Percentiles rank a stretch among this genome's conserved stretches.
Evolutionary conservation across 2,888 invertebrate genomes (phyloP).

Genomic region (Ophioninae sp.): DNA sequence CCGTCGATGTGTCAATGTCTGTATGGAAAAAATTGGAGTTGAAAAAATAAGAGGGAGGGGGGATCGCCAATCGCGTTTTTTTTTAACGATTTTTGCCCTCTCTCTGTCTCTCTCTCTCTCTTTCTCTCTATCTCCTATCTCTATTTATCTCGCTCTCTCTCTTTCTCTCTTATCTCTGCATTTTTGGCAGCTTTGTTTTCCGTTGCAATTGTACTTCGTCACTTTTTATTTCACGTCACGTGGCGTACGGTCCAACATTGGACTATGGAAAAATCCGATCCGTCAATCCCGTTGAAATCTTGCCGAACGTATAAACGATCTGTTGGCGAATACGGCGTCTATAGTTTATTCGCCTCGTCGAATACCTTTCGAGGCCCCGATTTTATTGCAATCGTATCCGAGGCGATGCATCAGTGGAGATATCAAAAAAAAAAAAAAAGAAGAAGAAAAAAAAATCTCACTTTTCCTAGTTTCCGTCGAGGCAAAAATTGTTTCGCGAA

Average conservation of each 20-base stretch:
- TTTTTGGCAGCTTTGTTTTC: slow-evolving; percentile 30
- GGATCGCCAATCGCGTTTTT: slow-evolving; percentile 9
- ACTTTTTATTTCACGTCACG: slow-evolving; percentile 14
- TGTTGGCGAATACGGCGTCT: slow-evolving; percentile 13
- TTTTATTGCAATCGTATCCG: slow-evolving; percentile 46
- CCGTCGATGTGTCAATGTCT: slow-evolving; percentile 47
- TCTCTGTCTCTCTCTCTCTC: neutral
- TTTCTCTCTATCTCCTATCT: too few relatives aligned
- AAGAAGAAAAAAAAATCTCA: too few relatives aligned
- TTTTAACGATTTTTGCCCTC: slow-evolving; percentile 13
- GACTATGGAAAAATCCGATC: slow-evolving; percentile 30
- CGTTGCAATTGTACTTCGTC: slow-evolving; percentile 35
- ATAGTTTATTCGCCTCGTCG: slow-evolving; percentile 34
- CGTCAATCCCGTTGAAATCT: slow-evolving; percentile 51
- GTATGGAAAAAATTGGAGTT: slow-evolving; percentile 27
- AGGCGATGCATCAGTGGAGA: slow-evolving; percentile 38
- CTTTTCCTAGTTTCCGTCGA: slow-evolving; percentile 31
- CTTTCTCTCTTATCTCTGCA: slow-evolving; percentile 8
- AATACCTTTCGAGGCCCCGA: slow-evolving; percentile 46
- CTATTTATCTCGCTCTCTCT: too few relatives aligned
- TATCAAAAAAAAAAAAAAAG: slow-evolving; percentile 12
- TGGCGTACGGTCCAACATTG: slow-evolving; percentile 12
- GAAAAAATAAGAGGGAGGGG: slow-evolving; percentile 3
- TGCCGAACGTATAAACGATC: slow-evolving; percentile 39
- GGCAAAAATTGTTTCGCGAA: slow-evolving; percentile 36